Evolutionary conservation across 2,113 vertebrate genomes (phyloP).

Genomic region (Microtus ochrogaster): DNA sequence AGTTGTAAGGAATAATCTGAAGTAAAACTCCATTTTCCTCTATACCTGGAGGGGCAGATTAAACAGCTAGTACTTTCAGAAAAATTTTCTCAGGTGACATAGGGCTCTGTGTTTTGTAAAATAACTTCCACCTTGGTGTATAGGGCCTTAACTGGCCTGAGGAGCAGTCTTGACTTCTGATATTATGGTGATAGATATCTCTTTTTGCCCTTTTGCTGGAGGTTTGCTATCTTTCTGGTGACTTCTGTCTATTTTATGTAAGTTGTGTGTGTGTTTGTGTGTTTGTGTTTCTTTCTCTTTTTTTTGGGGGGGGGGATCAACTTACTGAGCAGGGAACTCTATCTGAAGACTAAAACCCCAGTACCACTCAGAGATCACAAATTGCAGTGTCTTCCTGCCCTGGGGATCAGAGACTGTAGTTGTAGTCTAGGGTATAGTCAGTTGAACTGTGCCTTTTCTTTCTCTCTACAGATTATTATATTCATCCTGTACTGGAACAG

Average conservation of each 20-base stretch:
- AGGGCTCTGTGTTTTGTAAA: neutral
- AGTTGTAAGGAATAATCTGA: neutral
- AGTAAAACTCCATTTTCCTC: neutral
- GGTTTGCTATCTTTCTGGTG: no score
- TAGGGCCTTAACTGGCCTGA: neutral
- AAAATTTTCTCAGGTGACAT: neutral
- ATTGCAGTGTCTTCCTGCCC: neutral
- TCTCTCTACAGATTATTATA: no score
- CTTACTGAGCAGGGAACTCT: neutral
- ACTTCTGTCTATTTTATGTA: no score
- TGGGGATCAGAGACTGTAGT: neutral
- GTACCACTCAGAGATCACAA: neutral
- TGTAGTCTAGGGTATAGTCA: neutral
- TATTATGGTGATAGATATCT: neutral
- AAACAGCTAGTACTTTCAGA: neutral
- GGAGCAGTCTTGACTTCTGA: neutral
- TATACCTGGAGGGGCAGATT: neutral
- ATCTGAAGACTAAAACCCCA: neutral
- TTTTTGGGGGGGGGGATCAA: neutral
- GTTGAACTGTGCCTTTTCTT: neutral
- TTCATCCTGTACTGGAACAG: neutral
- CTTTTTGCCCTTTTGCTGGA: neutral
- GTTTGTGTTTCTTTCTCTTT: neutral
- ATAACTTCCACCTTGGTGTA: neutral
- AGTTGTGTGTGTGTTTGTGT: no score